Base-by-base conservation (phyloP, 2,888 invertebrate genomes). In the Scaptomyza cyrtandrae region DNA sequence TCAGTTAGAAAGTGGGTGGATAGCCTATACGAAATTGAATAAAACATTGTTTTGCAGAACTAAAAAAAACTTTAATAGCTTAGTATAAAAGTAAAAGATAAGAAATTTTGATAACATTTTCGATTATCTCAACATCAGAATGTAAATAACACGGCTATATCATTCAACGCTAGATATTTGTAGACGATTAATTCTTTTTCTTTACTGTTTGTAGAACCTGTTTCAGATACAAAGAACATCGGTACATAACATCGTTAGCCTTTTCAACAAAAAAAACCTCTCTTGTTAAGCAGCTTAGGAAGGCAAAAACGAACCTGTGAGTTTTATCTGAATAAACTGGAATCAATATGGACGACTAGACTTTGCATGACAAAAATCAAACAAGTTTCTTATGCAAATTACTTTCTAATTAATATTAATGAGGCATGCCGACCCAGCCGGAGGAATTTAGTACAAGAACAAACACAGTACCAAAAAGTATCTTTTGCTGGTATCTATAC, bases 321-420 rank as follows among this genome's bases (percentile, higher is more conserved):
- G 59, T 79, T 68, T 78, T 10, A 41, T 10, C 14, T 3, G 11
- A 71, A 76, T 16, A 10, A 49, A 37, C 33, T 56, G 31, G 48
- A 50, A 43, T 24, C 37, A 39, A 46, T 27, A 48, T 49, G 3
- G 24, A 14, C 39, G 39, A 9, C 14, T 6, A 16, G 31, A 41
- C 29, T 37, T 63, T 46, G 19, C 10, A 16, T 16, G 55, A 56
- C 37, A 43, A 31, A 46, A 31, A 43, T n/a, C 9, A 71, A 75
- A 68, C 76, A 48, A 52, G 60, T 55, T 75, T 63, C 14, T n/a
- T 31, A 71, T 75, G 68, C 11, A 52, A 76, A 75, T 63, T 37
- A 58, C 68, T 72, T 75, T 76, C 54, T 48, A 45, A 27, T 13
- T 35, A 9, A 10, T 29, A 16, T 54, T 27, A 13, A 10, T 44